phyloP scores from a whole-genome alignment of 2,113 vertebrate species.

The Anguilla japonica region DNA sequence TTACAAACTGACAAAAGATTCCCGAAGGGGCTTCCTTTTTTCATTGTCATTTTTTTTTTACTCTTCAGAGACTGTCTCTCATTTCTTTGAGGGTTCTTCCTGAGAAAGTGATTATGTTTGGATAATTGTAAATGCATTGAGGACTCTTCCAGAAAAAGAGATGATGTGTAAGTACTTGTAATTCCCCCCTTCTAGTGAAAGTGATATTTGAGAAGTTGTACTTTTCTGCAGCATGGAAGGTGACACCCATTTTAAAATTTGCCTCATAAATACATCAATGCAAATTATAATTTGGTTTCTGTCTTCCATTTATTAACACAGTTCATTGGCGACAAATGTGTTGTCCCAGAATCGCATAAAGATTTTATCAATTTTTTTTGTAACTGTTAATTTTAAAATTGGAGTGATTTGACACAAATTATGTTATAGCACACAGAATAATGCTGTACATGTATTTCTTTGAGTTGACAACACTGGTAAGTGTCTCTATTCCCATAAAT shows the following conservation, averaged over 20 bases:
- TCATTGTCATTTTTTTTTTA: constrained; percentile 21
- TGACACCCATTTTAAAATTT: neutral
- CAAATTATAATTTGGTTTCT: neutral
- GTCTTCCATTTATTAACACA: neutral
- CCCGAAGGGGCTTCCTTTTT: constrained; percentile 22
- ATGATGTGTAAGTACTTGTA: constrained; percentile 42
- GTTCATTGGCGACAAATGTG: neutral
- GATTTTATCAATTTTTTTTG: neutral
- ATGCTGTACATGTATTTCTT: neutral
- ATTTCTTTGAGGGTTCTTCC: constrained; percentile 32
- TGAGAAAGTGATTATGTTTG: constrained; percentile 34
- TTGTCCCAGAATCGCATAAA: no score
- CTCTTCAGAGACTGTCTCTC: constrained; percentile 37
- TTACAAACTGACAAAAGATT: constrained; percentile 53
- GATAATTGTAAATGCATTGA: constrained; percentile 37
- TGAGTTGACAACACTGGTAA: neutral
- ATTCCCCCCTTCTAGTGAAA: no score
- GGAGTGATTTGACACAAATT: neutral
- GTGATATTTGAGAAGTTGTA: no score
- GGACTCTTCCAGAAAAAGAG: constrained; percentile 2
- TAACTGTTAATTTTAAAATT: neutral
- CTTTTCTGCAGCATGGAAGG: neutral
- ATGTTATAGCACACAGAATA: neutral
- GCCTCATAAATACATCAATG: neutral
- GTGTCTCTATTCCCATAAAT: neutral